Conservation (phyloP, 2,113 vertebrate genomes). For the Eptesicus fuscus region DNA sequence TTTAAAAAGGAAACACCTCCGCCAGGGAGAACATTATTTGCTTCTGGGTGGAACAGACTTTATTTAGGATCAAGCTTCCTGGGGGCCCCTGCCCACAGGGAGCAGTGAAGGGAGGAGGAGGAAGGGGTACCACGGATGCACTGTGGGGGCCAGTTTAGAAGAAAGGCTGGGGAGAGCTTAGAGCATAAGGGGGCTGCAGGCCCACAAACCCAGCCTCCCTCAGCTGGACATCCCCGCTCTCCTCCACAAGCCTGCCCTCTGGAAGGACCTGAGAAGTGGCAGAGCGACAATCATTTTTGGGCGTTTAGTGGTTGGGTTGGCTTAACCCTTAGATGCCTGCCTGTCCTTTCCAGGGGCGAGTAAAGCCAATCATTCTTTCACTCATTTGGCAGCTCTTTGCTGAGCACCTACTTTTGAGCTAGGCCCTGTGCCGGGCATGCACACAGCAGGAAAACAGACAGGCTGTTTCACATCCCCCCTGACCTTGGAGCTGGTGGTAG, state of each 20-base stretch:
- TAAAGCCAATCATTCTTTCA: not conserved
- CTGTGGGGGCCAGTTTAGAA: not conserved
- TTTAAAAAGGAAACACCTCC: conserved; percentile 47
- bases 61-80: not conserved
- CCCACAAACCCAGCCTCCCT: not conserved
- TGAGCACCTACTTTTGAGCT: not conserved
- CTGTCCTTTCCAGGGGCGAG: not conserved
- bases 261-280: not conserved
- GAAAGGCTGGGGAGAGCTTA: not conserved
- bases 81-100: not conserved
- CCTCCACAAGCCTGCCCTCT: not conserved
- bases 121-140: not conserved
- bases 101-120: not conserved
- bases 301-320: not conserved
- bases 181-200: not conserved
- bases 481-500: not conserved
- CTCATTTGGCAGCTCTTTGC: not conserved
- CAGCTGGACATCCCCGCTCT: not conserved
- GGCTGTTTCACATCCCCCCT: not conserved
- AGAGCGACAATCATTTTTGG: not conserved
- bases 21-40: not conserved
- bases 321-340: not conserved
- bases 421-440: not conserved
- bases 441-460: not conserved
- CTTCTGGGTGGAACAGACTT: conserved; percentile 48